Base-by-base conservation (phyloP, 2,797 vertebrate genomes). In the Glossophaga mutica region DNA sequence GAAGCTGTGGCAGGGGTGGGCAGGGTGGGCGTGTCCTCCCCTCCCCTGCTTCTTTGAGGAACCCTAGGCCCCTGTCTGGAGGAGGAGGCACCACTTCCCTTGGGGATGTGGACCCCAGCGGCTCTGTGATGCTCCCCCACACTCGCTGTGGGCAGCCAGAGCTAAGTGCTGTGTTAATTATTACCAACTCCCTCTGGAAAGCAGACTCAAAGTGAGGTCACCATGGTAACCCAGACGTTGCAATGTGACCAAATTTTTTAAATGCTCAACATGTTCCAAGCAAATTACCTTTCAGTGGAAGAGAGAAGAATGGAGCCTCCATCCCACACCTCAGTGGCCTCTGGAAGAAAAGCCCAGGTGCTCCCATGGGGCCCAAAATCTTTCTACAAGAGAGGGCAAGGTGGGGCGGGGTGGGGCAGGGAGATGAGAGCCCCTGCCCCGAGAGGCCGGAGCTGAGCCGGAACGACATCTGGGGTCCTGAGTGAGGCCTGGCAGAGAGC, bases 191-290 rank as follows among this genome's bases (percentile, higher is more conserved):
- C 96, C 96, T 95, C 90, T 6, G 65, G 86, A 94, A 97, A 98
- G 97, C 95, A 97, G 97, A 95, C 78, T 95, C 95, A n/a, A 94
- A 95, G 65, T 48, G 94, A 95, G 94, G 98, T 98, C 98, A 98
- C 98, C 98, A 98, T 98, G 98, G 98, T 90, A 98, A 98, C 98
- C 32, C 92, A 94, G 50, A 95, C 70, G 91, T 10, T n/a, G 90
- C 98, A 91, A 85, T 94, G 98, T 97, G 96, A 97, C 97, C 98
- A 98, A 67, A 32, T 88, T 87, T 95, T 96, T 78, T 46, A 97
- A 96, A 97, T 48, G 91, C 55, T 97, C 88, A 55, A 52, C 50
- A 6, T 88, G 95, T 71, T 95, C 90, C 81, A 88, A 59, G 84
- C 90, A 86, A 93, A 79, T 92, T 82, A 65, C 74, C 59, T 96